Percentiles rank a stretch among this genome's conserved stretches.
Evolutionary conservation across 2,113 vertebrate species (phyloP).

Genomic region (Ameiurus melas): DNA sequence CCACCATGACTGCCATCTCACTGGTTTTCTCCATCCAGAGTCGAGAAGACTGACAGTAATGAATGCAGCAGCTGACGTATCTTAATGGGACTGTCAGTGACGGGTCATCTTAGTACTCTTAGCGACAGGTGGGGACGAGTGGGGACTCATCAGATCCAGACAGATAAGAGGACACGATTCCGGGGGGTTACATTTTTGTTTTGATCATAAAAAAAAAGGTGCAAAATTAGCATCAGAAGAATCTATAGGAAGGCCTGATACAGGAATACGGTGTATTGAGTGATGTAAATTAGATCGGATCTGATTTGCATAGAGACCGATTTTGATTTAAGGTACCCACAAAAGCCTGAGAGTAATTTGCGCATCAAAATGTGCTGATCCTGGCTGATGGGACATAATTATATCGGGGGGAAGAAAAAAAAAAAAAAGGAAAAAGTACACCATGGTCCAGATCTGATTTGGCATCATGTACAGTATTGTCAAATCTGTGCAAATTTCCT

Average conservation of each 20-base stretch:
- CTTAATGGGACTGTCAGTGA: conserved; percentile 63
- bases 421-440: neutral
- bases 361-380: conserved; percentile 3
- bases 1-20: neutral
- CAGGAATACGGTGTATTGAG: neutral
- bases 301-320: conserved; percentile 29
- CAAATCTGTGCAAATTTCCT: neutral
- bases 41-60: conserved; percentile 47
- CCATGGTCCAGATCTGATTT: neutral
- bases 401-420: neutral
- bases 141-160: conserved; percentile 51
- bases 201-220: neutral
- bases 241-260: neutral
- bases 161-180: conserved; percentile 53
- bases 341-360: conserved; percentile 9
- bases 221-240: neutral
- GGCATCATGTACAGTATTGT: neutral
- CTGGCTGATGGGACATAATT: neutral
- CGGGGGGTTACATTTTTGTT: conserved; percentile 36
- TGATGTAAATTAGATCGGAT: conserved; percentile 7
- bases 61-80: conserved; percentile 57
- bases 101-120: conserved; percentile 56
- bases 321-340: neutral
- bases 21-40: neutral
- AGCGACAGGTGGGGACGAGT: conserved; percentile 62